Conservation (phyloP, 2,797 vertebrate species). For the Sebastes diaconus region DNA sequence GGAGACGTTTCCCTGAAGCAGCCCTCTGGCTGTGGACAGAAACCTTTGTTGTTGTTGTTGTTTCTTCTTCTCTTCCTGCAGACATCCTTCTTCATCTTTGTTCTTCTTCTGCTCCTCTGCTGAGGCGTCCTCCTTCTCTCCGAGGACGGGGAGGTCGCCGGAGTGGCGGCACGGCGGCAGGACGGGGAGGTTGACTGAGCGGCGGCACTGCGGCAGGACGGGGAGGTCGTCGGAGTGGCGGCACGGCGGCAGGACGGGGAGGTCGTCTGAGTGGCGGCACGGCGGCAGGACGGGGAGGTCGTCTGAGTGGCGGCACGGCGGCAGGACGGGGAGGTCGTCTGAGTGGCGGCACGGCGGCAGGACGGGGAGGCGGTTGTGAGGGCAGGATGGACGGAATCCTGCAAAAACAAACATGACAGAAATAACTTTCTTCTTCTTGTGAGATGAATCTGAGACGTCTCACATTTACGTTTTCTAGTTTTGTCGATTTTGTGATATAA, state of each 20-base stretch:
- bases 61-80: slow-evolving; percentile 14
- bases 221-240: background rate
- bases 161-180: slow-evolving; percentile 30
- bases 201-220: slow-evolving; percentile 30
- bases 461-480: too few relatives aligned
- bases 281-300: slow-evolving; percentile 16
- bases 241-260: slow-evolving; percentile 23
- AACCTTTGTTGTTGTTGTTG: slow-evolving; percentile 22
- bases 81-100: background rate
- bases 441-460: too few relatives aligned
- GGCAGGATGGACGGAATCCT: slow-evolving; percentile 44
- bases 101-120: slow-evolving; percentile 5
- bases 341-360: slow-evolving; percentile 7
- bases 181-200: background rate
- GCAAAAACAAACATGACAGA: background rate
- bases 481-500: too few relatives aligned
- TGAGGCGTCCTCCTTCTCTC: background rate
- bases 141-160: slow-evolving; percentile 2
- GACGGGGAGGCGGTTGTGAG: slow-evolving; percentile 24
- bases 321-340: background rate
- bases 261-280: slow-evolving; percentile 7
- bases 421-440: too few relatives aligned
- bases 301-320: background rate
- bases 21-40: background rate
- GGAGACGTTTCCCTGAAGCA: slow-evolving; percentile 22